phyloP scores from a whole-genome alignment of 2,888 invertebrate species.

The Xylota sylvarum region DNA sequence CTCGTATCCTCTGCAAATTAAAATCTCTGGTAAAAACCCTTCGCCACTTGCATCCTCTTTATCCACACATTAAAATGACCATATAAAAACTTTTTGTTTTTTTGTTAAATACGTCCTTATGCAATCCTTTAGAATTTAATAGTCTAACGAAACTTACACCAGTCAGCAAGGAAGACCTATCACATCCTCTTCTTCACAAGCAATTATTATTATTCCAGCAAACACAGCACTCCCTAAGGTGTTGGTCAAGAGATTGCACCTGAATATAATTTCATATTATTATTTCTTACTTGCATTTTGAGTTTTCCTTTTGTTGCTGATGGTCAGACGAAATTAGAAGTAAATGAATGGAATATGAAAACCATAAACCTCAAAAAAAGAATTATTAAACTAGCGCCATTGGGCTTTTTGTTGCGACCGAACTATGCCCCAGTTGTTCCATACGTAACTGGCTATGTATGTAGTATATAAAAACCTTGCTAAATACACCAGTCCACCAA shows the following conservation, averaged over 20 bases:
- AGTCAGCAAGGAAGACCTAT: background rate
- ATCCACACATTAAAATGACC: conserved; percentile 30
- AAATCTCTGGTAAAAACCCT: background rate
- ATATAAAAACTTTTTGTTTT: background rate
- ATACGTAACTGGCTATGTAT: conserved; percentile 28
- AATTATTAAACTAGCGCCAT: conserved; percentile 45
- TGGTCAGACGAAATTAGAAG: conserved; percentile 37
- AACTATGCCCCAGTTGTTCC: conserved; percentile 51
- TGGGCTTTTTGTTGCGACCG: conserved; percentile 47
- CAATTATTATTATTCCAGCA: conserved; percentile 43
- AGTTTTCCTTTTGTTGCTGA: conserved; percentile 25
- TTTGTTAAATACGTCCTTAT: conserved; percentile 3
- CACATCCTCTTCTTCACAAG: conserved; percentile 21
- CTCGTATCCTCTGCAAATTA: background rate
- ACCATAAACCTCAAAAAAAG: background rate
- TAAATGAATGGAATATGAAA: background rate
- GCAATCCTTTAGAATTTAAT: conserved; percentile 18
- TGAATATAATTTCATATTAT: conserved; percentile 62
- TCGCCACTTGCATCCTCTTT: background rate
- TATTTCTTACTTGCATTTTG: conserved; percentile 61
- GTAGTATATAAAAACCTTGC: conserved; percentile 24
- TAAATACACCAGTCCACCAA: conserved; percentile 31
- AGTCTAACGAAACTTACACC: conserved; percentile 32
- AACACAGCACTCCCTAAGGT: conserved; percentile 49
- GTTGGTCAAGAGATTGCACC: conserved; percentile 57